These are phyloP conservation scores for Nasonia giraulti DNA, from an alignment of 1,140 invertebrate species.

Conservation along the genomic window DNA sequence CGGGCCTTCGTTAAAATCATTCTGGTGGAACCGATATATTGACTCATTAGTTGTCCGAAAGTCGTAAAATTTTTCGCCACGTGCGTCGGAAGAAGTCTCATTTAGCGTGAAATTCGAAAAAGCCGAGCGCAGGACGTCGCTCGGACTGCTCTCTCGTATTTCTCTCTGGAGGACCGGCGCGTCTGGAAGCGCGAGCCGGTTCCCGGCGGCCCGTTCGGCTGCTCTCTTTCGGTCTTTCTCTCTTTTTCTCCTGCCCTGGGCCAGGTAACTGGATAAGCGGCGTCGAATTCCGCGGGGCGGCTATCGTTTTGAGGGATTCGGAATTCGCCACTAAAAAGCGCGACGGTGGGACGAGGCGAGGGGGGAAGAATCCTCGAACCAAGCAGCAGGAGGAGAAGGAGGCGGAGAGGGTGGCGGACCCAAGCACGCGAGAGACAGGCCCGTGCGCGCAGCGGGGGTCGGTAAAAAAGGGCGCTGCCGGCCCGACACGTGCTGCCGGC, in stretches of 20 bases:
- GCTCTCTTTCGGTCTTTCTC: not conserved
- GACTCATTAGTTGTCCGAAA: not conserved
- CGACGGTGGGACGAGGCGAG: not conserved
- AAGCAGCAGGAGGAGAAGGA: not conserved
- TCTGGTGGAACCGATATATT: not conserved
- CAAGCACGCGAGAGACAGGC: too few relatives aligned
- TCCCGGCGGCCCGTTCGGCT: not conserved
- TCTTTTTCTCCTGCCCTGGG: constrained; percentile 2
- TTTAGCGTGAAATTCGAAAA: constrained; percentile 30
- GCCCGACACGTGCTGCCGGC: constrained; percentile 62
- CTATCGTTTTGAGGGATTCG: constrained; percentile 54
- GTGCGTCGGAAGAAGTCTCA: not conserved
- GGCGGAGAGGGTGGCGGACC: not conserved
- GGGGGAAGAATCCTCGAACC: too few relatives aligned
- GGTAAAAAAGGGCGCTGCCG: constrained; percentile 61
- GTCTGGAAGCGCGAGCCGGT: not conserved
- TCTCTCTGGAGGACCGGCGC: not conserved
- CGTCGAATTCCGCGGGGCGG: constrained; percentile 16
- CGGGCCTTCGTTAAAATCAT: not conserved
- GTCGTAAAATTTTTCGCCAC: constrained; percentile 4
- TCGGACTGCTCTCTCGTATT: not conserved
- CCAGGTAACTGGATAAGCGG: constrained; percentile 35
- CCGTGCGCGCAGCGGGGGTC: constrained; percentile 32
- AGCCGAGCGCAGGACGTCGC: not conserved
- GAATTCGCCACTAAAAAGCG: constrained; percentile 62